phyloP scores from a whole-genome alignment of 2,888 invertebrate species.

The Agriotes lineatus region DNA sequence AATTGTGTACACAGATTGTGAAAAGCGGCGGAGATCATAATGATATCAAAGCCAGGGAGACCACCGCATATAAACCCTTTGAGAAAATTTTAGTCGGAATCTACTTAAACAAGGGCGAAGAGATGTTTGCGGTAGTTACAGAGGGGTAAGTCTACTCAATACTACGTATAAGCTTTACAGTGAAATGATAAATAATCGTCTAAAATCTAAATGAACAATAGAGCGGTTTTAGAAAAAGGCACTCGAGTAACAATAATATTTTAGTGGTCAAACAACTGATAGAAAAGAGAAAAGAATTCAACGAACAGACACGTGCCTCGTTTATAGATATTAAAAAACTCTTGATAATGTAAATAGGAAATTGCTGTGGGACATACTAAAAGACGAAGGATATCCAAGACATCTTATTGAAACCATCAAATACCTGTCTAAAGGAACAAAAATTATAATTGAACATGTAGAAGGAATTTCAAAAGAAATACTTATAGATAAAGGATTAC shows the following conservation, averaged over 20 bases:
- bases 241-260: not conserved
- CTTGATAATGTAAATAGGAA: not conserved
- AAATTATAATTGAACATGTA: not conserved
- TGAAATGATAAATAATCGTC: not conserved
- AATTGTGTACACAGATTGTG: too few relatives aligned
- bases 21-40: too few relatives aligned
- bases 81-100: too few relatives aligned
- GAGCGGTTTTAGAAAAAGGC: not conserved
- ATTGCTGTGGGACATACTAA: not conserved
- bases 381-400: not conserved
- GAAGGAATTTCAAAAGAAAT: not conserved
- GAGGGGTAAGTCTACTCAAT: not conserved
- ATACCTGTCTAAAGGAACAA: not conserved
- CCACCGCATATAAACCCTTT: too few relatives aligned
- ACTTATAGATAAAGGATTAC: not conserved
- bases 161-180: not conserved
- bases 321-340: not conserved
- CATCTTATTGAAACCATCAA: not conserved
- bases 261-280: not conserved
- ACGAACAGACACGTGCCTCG: not conserved
- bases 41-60: too few relatives aligned
- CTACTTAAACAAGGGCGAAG: too few relatives aligned
- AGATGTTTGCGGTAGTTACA: too few relatives aligned
- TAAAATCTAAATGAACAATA: not conserved
- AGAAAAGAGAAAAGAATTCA: not conserved